phyloP scores from a whole-genome alignment of 2,888 invertebrate genomes.

The Odontothrips loti region DNA sequence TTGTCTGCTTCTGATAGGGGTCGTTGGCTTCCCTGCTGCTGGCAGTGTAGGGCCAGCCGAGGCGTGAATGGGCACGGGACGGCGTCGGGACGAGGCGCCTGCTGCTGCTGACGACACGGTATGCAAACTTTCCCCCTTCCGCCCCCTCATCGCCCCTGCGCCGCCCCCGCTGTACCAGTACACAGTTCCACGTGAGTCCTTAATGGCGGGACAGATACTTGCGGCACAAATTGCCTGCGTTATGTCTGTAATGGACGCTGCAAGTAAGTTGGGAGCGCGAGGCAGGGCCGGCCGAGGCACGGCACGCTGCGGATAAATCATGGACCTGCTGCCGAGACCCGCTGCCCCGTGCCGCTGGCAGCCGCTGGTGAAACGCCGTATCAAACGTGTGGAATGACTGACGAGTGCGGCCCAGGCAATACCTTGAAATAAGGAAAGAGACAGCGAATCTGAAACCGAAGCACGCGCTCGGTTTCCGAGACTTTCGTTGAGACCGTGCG shows the following conservation, averaged over 20 bases:
- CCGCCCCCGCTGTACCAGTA: background rate
- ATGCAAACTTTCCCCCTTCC: background rate
- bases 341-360: too few relatives aligned
- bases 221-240: constrained; percentile 1
- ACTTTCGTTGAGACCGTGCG: too few relatives aligned
- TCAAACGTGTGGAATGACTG: too few relatives aligned
- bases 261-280: background rate
- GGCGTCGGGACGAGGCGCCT: background rate
- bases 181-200: background rate
- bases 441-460: too few relatives aligned
- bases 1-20: too few relatives aligned
- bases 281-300: background rate
- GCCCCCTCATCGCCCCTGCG: too few relatives aligned
- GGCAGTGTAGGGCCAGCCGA: background rate
- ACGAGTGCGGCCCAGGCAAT: too few relatives aligned
- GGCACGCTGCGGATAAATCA: background rate
- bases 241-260: background rate
- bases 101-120: background rate
- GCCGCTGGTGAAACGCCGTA: too few relatives aligned
- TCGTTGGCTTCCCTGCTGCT: too few relatives aligned
- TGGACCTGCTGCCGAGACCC: too few relatives aligned
- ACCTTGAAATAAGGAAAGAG: too few relatives aligned
- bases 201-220: background rate
- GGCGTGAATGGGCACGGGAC: background rate
- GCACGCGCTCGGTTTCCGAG: too few relatives aligned